These are phyloP conservation scores for Aleiodes leptofemur DNA, from an alignment of 2,888 invertebrate species.

Conservation along the genomic window DNA sequence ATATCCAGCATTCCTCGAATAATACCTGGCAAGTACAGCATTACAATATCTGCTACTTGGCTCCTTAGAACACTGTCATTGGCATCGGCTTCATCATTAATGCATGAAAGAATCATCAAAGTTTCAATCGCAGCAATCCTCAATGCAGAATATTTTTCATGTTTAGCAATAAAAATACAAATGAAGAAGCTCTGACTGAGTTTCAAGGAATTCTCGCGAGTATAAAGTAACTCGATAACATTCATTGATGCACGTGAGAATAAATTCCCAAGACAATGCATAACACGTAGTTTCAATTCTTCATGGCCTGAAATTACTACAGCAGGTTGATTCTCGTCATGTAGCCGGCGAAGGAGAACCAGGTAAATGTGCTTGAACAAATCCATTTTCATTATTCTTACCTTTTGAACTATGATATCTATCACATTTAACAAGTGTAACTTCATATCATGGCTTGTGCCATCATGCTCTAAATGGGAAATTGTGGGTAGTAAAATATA, in stretches of 20 bases:
- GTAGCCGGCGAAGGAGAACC: slow-evolving; percentile 78
- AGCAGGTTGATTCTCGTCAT: slow-evolving; percentile 74
- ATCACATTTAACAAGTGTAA: slow-evolving; percentile 77
- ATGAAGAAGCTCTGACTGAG: slow-evolving; percentile 82
- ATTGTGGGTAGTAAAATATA: slow-evolving; percentile 78
- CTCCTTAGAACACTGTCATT: slow-evolving; percentile 77
- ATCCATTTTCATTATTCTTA: slow-evolving; percentile 76
- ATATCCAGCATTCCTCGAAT: slow-evolving; percentile 79
- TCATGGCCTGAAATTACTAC: slow-evolving; percentile 79
- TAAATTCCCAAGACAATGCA: slow-evolving; percentile 77
- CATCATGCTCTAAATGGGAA: slow-evolving; percentile 66
- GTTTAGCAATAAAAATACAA: slow-evolving; percentile 81
- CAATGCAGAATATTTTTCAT: slow-evolving; percentile 80
- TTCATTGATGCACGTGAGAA: slow-evolving; percentile 76
- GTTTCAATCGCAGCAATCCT: slow-evolving; percentile 79
- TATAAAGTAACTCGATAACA: slow-evolving; percentile 78
- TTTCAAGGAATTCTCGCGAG: slow-evolving; percentile 78
- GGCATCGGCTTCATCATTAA: slow-evolving; percentile 78
- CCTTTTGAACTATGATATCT: slow-evolving; percentile 76
- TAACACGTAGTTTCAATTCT: slow-evolving; percentile 80
- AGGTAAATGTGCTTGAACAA: slow-evolving; percentile 79
- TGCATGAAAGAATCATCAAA: slow-evolving; percentile 80
- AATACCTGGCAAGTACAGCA: slow-evolving; percentile 82
- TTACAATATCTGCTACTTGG: slow-evolving; percentile 78
- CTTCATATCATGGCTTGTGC: slow-evolving; percentile 75